These are phyloP conservation scores for Craterocephalus amniculus DNA, from an alignment of 2,797 vertebrate species.

Conservation along the genomic window DNA sequence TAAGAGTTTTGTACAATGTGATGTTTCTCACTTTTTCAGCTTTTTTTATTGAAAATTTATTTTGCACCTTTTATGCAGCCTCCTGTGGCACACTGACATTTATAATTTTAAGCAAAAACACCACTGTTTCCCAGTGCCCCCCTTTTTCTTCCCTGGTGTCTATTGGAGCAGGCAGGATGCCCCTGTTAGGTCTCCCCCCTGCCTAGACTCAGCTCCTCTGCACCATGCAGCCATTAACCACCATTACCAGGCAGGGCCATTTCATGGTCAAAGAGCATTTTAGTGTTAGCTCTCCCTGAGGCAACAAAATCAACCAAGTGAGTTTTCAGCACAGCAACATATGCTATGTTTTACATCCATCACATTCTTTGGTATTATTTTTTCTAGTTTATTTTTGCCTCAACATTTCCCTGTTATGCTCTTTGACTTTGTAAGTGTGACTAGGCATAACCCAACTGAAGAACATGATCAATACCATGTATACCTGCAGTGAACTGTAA, in stretches of 20 bases:
- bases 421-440: constrained; percentile 81
- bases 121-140: constrained; percentile 2
- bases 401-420: constrained; percentile 66
- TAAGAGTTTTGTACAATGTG: not conserved
- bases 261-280: constrained; percentile 86
- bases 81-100: constrained; percentile 16
- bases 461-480: constrained; percentile 73
- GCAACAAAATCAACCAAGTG: constrained; percentile 81
- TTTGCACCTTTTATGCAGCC: constrained; percentile 9
- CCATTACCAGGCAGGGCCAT: constrained; percentile 82
- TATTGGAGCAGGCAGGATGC: constrained; percentile 52
- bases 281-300: constrained; percentile 78
- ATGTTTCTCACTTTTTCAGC: not conserved
- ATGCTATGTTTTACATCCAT: constrained; percentile 68
- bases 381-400: constrained; percentile 47
- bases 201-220: constrained; percentile 59
- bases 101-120: constrained; percentile 26
- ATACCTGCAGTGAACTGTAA: constrained; percentile 73
- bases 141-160: constrained; percentile 39
- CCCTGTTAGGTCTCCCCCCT: constrained; percentile 51
- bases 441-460: constrained; percentile 65
- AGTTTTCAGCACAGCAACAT: constrained; percentile 68
- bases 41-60: not conserved
- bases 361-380: constrained; percentile 34
- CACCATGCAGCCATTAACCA: constrained; percentile 79